Evolutionary conservation across 2,113 vertebrate species (phyloP), one percentile per base, ranked within the genome.

Genomic region (Morphnarchus princeps): DNA sequence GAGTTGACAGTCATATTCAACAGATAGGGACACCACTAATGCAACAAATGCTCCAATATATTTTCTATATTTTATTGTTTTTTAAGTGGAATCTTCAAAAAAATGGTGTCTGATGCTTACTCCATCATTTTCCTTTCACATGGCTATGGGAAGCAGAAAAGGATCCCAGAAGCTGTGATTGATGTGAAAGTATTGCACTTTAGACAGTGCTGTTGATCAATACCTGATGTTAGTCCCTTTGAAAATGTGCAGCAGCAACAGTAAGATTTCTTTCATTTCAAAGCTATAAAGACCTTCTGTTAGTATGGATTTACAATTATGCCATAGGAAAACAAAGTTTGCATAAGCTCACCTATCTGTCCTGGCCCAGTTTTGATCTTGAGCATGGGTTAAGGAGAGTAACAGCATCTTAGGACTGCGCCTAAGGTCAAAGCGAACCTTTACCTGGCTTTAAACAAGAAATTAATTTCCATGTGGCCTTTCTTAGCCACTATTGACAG

Each of bases 401-500:
- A 63, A 54, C 62, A 42, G 42, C 43, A 36, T 54, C 22, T 28
- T 42, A 32, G 43, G 21, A 54, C 20, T 38, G 45, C 5, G 7
- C 21, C 29, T 40, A 50, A 38, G n/a, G n/a, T 78, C 42, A 83
- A 79, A 91, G 32, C 1, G 1, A 57, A 67, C 7, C 25, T 72
- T 77, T 57, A 15, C 10, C 29, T 77, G 43, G 34, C 45, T 85
- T 84, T 84, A 88, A 84, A 57, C 11, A 76, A 50, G 31, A 61
- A 40, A 52, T 71, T 47, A 38, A 55, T 72, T 88, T 88, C 74
- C 47, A 24, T 32, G 3, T 45, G 34, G 25, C 32, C 32, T 81
- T 79, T 70, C 50, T 45, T 49, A 71, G 74, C 16, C 0, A 0
- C 11, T 71, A 0, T 11, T 92, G 42, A 25, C 3, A 7, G 28